phyloP scores from a whole-genome alignment of 1,140 invertebrate species.

The Bombus cullumanus region DNA sequence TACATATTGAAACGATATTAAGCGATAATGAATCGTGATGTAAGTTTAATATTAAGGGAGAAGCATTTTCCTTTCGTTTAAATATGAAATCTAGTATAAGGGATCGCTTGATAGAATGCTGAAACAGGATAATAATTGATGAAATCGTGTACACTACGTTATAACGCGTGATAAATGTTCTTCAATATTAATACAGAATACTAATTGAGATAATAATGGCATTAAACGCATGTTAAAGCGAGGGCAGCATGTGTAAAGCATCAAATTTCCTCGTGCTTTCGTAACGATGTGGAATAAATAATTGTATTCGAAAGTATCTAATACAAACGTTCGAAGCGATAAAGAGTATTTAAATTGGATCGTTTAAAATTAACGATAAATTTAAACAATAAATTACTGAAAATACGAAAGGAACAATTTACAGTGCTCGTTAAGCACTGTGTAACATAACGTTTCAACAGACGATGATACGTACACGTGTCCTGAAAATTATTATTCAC shows the following conservation, averaged over 20 bases:
- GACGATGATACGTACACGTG: neutral
- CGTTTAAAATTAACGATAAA: neutral
- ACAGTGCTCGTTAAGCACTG: neutral
- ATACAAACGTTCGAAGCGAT: neutral
- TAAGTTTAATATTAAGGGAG: neutral
- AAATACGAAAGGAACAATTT: neutral
- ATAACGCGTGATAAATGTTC: neutral
- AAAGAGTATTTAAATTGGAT: neutral
- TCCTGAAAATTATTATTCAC: neutral
- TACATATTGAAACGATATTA: neutral
- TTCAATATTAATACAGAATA: neutral
- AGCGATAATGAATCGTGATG: neutral
- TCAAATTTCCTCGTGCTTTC: slow-evolving; percentile 1
- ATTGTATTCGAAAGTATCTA: neutral
- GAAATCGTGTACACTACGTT: neutral
- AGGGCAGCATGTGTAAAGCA: neutral
- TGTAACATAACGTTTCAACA: neutral
- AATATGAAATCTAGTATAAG: neutral
- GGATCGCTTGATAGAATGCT: neutral
- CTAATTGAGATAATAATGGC: neutral
- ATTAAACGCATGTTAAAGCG: neutral
- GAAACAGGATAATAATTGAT: neutral
- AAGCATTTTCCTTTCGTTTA: neutral
- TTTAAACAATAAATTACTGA: neutral
- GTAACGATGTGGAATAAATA: neutral